Conservation (phyloP, 2,888 invertebrate genomes). For the Villa cingulata region DNA sequence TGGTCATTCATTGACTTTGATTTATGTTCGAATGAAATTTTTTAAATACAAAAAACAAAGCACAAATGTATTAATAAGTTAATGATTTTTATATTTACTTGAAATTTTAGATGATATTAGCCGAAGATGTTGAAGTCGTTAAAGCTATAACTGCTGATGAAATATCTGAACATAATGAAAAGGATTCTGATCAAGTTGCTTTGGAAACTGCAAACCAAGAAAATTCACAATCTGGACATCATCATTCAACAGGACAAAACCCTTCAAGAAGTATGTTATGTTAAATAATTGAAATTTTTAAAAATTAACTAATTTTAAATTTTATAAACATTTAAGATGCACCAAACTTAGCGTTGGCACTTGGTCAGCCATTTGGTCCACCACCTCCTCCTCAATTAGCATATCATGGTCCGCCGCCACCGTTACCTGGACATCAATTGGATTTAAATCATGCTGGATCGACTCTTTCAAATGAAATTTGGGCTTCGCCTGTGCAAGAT, state of each 20-base stretch:
- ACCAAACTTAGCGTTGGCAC: conserved; percentile 35
- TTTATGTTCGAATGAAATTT: too few species aligned
- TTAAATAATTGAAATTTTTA: not conserved
- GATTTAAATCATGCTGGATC: conserved; percentile 29
- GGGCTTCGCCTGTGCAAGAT: conserved; percentile 75
- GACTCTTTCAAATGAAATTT: conserved; percentile 52
- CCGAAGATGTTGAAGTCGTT: conserved; percentile 51
- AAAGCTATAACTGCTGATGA: conserved; percentile 45
- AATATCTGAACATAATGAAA: conserved; percentile 42
- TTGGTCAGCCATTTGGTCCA: conserved; percentile 41
- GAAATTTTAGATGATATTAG: conserved; percentile 27
- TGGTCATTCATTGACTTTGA: too few species aligned
- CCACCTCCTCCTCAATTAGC: conserved; percentile 43
- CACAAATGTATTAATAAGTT: too few species aligned
- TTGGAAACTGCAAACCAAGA: conserved; percentile 57
- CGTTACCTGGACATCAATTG: conserved; percentile 27
- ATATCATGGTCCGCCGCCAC: conserved; percentile 61
- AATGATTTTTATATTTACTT: not conserved
- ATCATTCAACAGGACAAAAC: conserved; percentile 34
- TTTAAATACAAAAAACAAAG: too few species aligned
- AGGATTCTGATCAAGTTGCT: conserved; percentile 55
- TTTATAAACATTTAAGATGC: conserved; percentile 41
- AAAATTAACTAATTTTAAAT: conserved; percentile 21
- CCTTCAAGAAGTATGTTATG: conserved; percentile 27
- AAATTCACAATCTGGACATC: conserved; percentile 20